Evolutionary conservation across 2,797 vertebrate genomes (phyloP), one percentile per base, ranked within the genome.

Genomic region (Lagorchestes hirsutus): DNA sequence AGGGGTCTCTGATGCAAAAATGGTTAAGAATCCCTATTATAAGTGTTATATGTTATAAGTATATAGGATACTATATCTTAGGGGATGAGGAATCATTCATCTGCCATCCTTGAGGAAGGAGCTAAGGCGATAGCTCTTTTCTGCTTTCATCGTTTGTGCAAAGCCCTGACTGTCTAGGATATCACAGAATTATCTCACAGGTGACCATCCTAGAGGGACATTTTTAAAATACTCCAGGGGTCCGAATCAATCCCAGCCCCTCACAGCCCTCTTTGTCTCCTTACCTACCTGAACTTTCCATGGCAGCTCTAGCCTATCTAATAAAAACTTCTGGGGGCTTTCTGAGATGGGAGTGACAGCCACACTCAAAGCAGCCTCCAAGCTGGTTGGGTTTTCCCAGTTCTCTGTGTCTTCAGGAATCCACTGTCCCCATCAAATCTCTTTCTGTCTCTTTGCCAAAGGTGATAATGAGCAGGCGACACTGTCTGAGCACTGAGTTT

Each of bases 41-140:
- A 34, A 40, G 3, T 87, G n/a, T 46, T 46, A 3, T 46, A 46
- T 46, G 46, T 46, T 46, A 46, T 46, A 46, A 46, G 46, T 46
- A 46, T 46, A 46, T 46, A 46, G 46, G 46, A 62, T n/a, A 34
- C 28, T 22, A 34, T 11, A 5, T 59, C 24, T n/a, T 95, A 31
- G 29, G 55, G 22, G 14, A 56, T 28, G 24, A 9, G 92, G 14
- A 22, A 46, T 54, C 18, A 57, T 93, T 94, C 50, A 93, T 96
- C 93, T 74, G 90, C 54, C 92, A 95, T 91, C 22, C 93, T 93
- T 55, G 92, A 93, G 90, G 16, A 94, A 95, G 56, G 18, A 50
- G 16, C 24, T 93, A 54, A 67, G 54, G 93, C 28, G 93, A 91
- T 93, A 59, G 28, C 34, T 54, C 50, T 92, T 52, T 95, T 13